Conservation (phyloP, 2,888 invertebrate genomes). For the Ophion obscuratus region DNA sequence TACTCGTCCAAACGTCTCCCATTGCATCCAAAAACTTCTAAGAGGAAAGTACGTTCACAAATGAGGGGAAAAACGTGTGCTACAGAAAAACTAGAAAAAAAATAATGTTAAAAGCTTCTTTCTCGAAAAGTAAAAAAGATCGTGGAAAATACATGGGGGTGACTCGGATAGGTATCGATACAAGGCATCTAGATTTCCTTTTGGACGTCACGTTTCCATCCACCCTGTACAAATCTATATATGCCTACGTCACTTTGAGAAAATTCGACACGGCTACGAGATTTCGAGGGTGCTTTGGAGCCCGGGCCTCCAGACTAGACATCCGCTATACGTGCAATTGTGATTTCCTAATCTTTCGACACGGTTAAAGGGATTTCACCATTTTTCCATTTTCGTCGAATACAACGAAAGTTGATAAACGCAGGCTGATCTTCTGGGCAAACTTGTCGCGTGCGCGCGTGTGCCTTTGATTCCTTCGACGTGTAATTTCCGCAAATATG, state of each 20-base stretch:
- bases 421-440: conserved; percentile 56
- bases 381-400: conserved; percentile 34
- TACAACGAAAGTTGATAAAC: conserved; percentile 23
- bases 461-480: not conserved
- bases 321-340: conserved; percentile 39
- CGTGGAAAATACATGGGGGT: too few species aligned
- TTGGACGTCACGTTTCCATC: too few species aligned
- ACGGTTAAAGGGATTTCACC: conserved; percentile 53
- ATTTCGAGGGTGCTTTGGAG: conserved; percentile 63
- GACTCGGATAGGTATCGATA: too few species aligned
- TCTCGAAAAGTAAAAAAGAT: too few species aligned
- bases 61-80: too few species aligned
- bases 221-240: not conserved
- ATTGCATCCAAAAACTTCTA: too few species aligned
- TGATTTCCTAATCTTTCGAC: conserved; percentile 54
- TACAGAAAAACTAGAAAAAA: too few species aligned
- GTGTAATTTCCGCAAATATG: conserved; percentile 24
- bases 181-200: too few species aligned
- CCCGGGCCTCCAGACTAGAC: not conserved
- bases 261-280: conserved; percentile 73
- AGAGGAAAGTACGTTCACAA: too few species aligned
- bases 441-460: conserved; percentile 41
- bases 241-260: conserved; percentile 38
- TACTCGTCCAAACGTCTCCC: too few species aligned
- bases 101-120: too few species aligned